Percentiles rank a stretch among this genome's conserved stretches.
Evolutionary conservation across 2,113 vertebrate genomes (phyloP).

Genomic region (Lontra canadensis): DNA sequence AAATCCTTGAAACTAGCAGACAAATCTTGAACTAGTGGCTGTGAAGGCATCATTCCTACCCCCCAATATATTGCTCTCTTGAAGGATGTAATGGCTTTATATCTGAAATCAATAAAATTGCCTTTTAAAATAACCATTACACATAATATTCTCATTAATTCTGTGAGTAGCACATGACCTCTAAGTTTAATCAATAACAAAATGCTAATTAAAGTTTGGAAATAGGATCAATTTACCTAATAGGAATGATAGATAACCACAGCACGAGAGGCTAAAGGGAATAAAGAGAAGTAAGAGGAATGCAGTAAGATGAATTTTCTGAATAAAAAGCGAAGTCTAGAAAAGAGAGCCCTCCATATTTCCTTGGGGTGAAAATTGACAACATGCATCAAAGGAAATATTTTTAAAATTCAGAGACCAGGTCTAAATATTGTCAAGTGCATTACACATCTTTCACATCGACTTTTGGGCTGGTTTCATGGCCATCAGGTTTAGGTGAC

Average conservation of each 20-base stretch:
- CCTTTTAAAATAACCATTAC: constrained; percentile 71
- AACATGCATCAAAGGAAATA: background rate
- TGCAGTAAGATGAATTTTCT: background rate
- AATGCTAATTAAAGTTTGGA: constrained; percentile 74
- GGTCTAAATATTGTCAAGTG: background rate
- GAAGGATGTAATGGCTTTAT: constrained; percentile 50
- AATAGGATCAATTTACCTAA: constrained; percentile 69
- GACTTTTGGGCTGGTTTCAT: background rate
- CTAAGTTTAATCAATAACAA: constrained; percentile 64
- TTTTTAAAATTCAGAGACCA: background rate
- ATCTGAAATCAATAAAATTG: constrained; percentile 68
- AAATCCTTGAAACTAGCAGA: constrained; percentile 70
- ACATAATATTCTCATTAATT: constrained; percentile 71
- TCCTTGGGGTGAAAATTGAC: constrained; percentile 23
- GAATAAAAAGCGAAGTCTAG: background rate
- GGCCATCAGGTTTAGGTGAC: background rate
- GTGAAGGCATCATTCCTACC: constrained; percentile 3
- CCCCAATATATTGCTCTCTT: constrained; percentile 69
- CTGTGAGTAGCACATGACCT: constrained; percentile 43
- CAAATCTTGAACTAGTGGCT: constrained; percentile 58
- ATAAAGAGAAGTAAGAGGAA: constrained; percentile 31
- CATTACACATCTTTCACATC: background rate
- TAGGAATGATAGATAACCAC: constrained; percentile 49
- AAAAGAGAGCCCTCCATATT: constrained; percentile 3
- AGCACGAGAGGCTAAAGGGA: constrained; percentile 37